These are phyloP conservation scores for Drosophila dives DNA, from an alignment of 2,888 invertebrate genomes.

Conservation along the genomic window DNA sequence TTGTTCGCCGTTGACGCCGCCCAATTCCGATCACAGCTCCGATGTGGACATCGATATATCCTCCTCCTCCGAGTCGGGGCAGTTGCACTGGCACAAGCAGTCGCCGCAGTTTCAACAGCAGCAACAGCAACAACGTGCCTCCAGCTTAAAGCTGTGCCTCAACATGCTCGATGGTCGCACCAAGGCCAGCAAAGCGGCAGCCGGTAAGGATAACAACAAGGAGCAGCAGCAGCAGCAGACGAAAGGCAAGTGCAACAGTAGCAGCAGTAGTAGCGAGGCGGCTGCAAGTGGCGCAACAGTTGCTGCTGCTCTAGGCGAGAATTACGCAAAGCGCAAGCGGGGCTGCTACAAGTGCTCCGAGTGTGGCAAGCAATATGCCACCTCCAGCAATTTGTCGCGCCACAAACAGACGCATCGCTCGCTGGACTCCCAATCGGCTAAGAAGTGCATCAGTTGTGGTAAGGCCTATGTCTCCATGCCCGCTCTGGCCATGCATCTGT, in stretches of 20 bases:
- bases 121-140: constrained; percentile 54
- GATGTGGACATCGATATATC: constrained; percentile 88
- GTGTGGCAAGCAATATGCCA: constrained; percentile 96
- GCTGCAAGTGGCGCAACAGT: constrained; percentile 12
- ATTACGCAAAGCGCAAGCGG: constrained; percentile 81
- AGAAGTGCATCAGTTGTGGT: constrained; percentile 97
- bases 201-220: constrained; percentile 52
- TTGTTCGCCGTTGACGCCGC: constrained; percentile 88
- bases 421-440: constrained; percentile 96
- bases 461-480: constrained; percentile 99
- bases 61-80: constrained; percentile 83
- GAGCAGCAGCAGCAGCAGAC: constrained; percentile 56
- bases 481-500: constrained; percentile 96
- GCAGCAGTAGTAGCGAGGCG: constrained; percentile 8
- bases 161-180: constrained; percentile 83
- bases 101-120: constrained; percentile 44
- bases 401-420: constrained; percentile 97
- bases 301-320: constrained; percentile 40
- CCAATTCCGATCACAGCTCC: constrained; percentile 90
- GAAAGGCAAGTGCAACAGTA: constrained; percentile 10
- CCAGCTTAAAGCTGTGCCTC: constrained; percentile 76
- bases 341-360: constrained; percentile 91
- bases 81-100: constrained; percentile 64
- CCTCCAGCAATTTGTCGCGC: constrained; percentile 94
- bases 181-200: constrained; percentile 79